Conservation (phyloP, 2,888 invertebrate genomes). For the Apoda limacodes region DNA sequence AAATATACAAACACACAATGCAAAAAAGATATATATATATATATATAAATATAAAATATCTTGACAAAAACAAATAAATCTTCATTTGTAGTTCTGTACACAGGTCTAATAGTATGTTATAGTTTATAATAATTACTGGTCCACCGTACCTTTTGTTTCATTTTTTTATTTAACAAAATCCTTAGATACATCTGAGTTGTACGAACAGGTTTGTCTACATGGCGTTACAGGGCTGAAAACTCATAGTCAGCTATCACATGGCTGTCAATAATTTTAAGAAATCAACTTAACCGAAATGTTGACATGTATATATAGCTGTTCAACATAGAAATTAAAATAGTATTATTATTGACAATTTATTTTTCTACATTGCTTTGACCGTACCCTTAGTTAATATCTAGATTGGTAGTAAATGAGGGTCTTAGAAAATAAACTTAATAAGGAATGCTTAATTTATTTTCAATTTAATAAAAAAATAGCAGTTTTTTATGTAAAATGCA, state of each 20-base stretch:
- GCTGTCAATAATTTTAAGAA: constrained; percentile 68
- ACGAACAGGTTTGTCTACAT: constrained; percentile 54
- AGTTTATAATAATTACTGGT: no score
- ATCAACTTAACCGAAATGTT: constrained; percentile 62
- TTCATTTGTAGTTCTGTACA: no score
- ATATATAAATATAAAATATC: no score
- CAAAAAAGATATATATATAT: no score
- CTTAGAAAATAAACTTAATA: constrained; percentile 24
- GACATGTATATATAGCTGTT: constrained; percentile 66
- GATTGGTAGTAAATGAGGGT: constrained; percentile 25
- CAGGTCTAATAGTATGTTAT: no score
- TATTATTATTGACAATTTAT: constrained; percentile 64
- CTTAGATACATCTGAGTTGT: constrained; percentile 21
- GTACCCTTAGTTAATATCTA: constrained; percentile 47
- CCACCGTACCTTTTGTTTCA: no score
- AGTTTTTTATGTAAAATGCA: neutral
- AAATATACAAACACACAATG: no score
- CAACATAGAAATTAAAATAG: constrained; percentile 64
- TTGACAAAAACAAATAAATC: no score
- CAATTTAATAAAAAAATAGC: constrained; percentile 3
- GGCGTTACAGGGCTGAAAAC: constrained; percentile 50
- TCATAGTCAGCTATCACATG: constrained; percentile 71
- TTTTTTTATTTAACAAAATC: constrained; percentile 4
- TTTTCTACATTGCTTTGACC: constrained; percentile 64
- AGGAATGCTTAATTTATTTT: constrained; percentile 16